phyloP scores from a whole-genome alignment of 2,113 vertebrate genomes.

The Vidua chalybeata region DNA sequence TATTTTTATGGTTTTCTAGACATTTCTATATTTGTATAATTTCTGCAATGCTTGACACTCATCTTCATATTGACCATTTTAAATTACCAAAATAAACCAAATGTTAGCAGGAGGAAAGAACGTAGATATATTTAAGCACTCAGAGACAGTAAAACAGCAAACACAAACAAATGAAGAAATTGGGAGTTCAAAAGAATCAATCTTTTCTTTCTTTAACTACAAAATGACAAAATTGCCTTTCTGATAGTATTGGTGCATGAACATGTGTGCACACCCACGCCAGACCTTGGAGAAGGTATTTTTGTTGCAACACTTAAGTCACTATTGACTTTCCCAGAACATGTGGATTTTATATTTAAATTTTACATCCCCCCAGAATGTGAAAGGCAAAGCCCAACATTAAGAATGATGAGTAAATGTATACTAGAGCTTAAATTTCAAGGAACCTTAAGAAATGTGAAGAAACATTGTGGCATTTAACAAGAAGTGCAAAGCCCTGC shows the following conservation, averaged over 20 bases:
- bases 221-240: not conserved
- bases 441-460: not conserved
- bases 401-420: not conserved
- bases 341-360: not conserved
- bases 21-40: not conserved
- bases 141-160: not conserved
- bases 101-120: not conserved
- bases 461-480: not conserved
- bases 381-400: not conserved
- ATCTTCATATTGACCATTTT: not conserved
- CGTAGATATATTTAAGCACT: not conserved
- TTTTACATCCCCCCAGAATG: not conserved
- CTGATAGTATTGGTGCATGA: not conserved
- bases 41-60: not conserved
- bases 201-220: not conserved
- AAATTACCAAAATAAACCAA: not conserved
- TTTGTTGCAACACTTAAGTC: not conserved
- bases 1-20: not conserved
- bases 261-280: fast-evolving
- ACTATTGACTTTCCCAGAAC: not conserved
- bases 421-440: not conserved
- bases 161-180: not conserved
- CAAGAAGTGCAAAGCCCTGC: not conserved
- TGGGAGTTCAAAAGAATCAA: not conserved
- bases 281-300: not conserved